Evolutionary conservation across 2,113 vertebrate species (phyloP).

Genomic region (Lepus americanus): DNA sequence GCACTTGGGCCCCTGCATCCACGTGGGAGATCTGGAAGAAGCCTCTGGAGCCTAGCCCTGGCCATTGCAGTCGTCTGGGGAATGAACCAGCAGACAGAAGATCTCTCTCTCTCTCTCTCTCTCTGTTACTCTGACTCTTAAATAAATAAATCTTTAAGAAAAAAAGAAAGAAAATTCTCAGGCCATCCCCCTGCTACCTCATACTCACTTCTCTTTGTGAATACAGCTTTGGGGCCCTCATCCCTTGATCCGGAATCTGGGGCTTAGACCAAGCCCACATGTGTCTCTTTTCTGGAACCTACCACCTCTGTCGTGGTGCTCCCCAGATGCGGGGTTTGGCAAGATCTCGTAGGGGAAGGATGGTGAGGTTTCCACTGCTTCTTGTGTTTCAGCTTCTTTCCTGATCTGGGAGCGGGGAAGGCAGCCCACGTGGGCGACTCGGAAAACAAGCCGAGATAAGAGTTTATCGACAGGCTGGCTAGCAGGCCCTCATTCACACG

Average conservation of each 20-base stretch:
- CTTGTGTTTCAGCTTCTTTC: slow-evolving; percentile 71
- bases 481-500: slow-evolving; percentile 80
- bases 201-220: not conserved
- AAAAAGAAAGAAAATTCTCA: slow-evolving; percentile 20
- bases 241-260: not conserved
- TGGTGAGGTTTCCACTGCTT: slow-evolving; percentile 73
- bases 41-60: too few relatives aligned
- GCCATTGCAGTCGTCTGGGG: too few relatives aligned
- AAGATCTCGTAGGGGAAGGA: slow-evolving; percentile 60
- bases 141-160: too few relatives aligned
- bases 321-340: slow-evolving; percentile 20
- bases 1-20: too few relatives aligned
- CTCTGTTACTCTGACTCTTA: too few relatives aligned
- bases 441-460: slow-evolving; percentile 83
- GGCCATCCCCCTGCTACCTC: not conserved
- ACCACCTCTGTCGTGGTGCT: not conserved
- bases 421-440: slow-evolving; percentile 71
- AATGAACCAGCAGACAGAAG: too few relatives aligned
- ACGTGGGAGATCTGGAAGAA: too few relatives aligned
- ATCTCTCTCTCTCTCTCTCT: too few relatives aligned
- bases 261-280: not conserved
- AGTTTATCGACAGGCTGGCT: slow-evolving; percentile 79
- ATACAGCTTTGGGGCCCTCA: not conserved
- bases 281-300: not conserved
- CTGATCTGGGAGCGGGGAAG: slow-evolving; percentile 54